Percentiles rank a stretch among this genome's conserved stretches.
phyloP scores from a whole-genome alignment of 2,797 vertebrate species.

The Pelobates cultripes region DNA sequence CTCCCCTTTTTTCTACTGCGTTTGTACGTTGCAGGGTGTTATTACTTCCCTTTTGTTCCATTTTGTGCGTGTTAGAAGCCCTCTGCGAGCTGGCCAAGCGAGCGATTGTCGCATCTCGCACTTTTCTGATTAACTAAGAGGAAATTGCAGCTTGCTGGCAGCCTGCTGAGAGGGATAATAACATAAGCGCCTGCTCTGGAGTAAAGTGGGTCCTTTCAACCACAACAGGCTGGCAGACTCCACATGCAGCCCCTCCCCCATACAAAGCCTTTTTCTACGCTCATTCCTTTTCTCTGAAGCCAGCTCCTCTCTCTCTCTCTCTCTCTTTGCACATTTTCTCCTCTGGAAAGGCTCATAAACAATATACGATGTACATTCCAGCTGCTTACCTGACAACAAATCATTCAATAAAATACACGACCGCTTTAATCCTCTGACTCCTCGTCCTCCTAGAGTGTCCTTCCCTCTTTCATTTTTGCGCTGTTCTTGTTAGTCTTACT shows the following conservation, averaged over 20 bases:
- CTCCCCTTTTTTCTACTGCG: slow-evolving; percentile 60
- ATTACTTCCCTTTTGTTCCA: slow-evolving; percentile 73
- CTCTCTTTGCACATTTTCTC: not conserved
- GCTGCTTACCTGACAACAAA: slow-evolving; percentile 7
- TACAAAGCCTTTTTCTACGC: not conserved
- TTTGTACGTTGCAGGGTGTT: slow-evolving; percentile 65
- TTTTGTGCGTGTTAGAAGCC: slow-evolving; percentile 66
- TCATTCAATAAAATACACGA: slow-evolving; percentile 7
- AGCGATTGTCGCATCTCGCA: slow-evolving; percentile 72
- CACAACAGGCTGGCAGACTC: slow-evolving; percentile 58
- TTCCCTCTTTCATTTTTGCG: slow-evolving; percentile 8
- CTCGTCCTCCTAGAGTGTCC: not conserved
- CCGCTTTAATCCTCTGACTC: not conserved
- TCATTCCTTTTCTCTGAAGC: slow-evolving; percentile 23
- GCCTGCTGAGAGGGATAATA: slow-evolving; percentile 62
- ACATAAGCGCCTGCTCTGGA: slow-evolving; percentile 61
- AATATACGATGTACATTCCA: not conserved
- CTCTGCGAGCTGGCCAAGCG: slow-evolving; percentile 72
- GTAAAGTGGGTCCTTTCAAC: slow-evolving; percentile 61
- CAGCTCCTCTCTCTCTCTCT: not conserved
- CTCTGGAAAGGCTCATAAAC: slow-evolving; percentile 4
- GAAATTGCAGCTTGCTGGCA: slow-evolving; percentile 63
- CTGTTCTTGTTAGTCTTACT: not conserved
- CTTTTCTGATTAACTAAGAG: slow-evolving; percentile 72
- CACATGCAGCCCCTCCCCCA: slow-evolving; percentile 53